phyloP scores from a whole-genome alignment of 2,797 vertebrate species.

The Enteromius argenteus region DNA sequence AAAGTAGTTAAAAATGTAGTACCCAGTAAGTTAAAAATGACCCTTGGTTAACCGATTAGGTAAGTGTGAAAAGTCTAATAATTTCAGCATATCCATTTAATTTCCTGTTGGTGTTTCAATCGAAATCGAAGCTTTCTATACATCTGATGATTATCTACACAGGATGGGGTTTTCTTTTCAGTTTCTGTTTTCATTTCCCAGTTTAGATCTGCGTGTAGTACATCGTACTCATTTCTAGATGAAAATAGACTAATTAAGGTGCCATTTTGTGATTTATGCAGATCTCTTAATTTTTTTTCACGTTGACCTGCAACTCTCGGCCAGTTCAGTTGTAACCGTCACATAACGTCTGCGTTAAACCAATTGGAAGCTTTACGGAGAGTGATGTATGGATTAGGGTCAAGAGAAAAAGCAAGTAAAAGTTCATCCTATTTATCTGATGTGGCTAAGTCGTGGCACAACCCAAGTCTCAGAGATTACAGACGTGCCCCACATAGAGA shows the following conservation, averaged over 20 bases:
- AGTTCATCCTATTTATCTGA: slow-evolving; percentile 61
- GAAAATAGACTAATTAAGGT: background rate
- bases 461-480: slow-evolving; percentile 20
- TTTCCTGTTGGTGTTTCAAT: background rate
- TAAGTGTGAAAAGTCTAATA: background rate
- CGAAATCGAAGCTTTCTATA: background rate
- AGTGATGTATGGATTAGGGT: slow-evolving; percentile 53
- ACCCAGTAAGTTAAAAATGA: background rate
- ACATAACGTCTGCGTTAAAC: background rate
- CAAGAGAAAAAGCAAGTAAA: slow-evolving; percentile 56
- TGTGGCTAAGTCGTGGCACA: slow-evolving; percentile 39
- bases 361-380: slow-evolving; percentile 10
- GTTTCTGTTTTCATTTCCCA: slow-evolving; percentile 12
- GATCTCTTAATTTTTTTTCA: background rate
- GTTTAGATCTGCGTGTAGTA: background rate
- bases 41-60: background rate
- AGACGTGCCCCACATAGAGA: background rate
- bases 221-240: background rate
- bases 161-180: slow-evolving; percentile 29
- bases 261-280: background rate
- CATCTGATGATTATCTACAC: slow-evolving; percentile 17
- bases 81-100: background rate
- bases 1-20: background rate
- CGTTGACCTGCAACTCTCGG: background rate
- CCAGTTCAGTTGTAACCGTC: background rate